Base-by-base conservation (phyloP, 1,140 invertebrate genomes). In the Schmidtea mediterranea region DNA sequence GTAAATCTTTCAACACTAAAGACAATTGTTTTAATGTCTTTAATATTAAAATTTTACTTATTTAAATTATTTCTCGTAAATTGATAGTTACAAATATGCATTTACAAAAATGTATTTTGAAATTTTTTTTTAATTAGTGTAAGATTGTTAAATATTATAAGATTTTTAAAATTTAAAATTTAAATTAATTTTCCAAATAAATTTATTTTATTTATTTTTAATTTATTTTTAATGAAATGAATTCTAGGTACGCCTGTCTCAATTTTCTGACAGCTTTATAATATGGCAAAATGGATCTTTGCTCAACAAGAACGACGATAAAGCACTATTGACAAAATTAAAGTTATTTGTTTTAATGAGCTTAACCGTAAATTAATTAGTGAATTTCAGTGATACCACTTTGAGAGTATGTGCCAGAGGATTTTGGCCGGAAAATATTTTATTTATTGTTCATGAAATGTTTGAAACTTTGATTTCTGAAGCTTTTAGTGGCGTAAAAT, bases 261-360 rank as follows among this genome's bases (percentile, higher is more conserved):
- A 61, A 48, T 57, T 63, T 23, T 59, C 59, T 15, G 59, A 63
- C 51, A 57, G 56, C 8, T 55, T 57, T 22, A 51, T 57, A 10
- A 58, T 63, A 10, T 65, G 62, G 62, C 62, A 62, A 50, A 56
- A 58, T 46, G 62, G 62, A 1, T 63, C 60, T 8, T 50, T 61
- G 12, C 50, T 65, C 23, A 57, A 53, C n/a, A 63, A 65, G 43
- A 62, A 62, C 49, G 54, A 57, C n/a, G 59, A 65, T 48, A 43
- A 52, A 24, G 61, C 62, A 40, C 51, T 62, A 10, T 56, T 63
- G 16, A 54, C 46, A 43, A 60, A 60, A 36, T 55, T 43, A 36
- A 53, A 52, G 57, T 59, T 43, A 51, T 36, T 43, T 19, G 2
- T 26, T n/a, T 43, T 39, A 37, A 26, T n/a, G 3, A 6, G 13